Percentiles rank a stretch among this genome's conserved stretches.
Evolutionary conservation across 1,140 invertebrate species (phyloP).

Genomic region (Homarus americanus): DNA sequence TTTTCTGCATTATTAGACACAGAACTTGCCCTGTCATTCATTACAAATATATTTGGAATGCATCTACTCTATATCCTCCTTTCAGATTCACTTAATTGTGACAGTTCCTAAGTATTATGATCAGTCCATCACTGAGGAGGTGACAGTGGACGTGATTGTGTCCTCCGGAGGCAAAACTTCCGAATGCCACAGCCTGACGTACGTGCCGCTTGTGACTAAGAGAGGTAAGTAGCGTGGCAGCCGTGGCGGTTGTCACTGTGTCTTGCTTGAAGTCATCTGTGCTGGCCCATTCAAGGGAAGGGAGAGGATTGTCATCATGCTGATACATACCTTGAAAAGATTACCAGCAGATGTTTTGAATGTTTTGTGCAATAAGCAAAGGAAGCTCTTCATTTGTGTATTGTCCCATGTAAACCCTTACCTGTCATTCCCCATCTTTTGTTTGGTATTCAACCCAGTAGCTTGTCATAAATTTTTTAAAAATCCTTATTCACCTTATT

Average conservation of each 20-base stretch:
- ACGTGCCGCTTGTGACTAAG: slow-evolving; percentile 77
- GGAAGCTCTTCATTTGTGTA: slow-evolving; percentile 43
- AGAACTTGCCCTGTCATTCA: no score
- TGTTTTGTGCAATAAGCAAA: slow-evolving; percentile 21
- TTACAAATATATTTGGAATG: no score
- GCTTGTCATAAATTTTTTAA: slow-evolving; percentile 53
- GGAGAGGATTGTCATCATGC: slow-evolving; percentile 64
- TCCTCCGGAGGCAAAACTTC: slow-evolving; percentile 92
- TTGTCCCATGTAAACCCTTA: slow-evolving; percentile 9
- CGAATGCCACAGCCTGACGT: slow-evolving; percentile 92
- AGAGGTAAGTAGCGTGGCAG: slow-evolving; percentile 50
- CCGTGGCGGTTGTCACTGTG: slow-evolving; percentile 1
- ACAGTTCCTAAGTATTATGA: slow-evolving; percentile 89
- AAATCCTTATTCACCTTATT: slow-evolving; percentile 54
- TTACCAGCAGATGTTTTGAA: slow-evolving; percentile 51
- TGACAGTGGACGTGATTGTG: slow-evolving; percentile 86
- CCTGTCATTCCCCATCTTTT: slow-evolving; percentile 26
- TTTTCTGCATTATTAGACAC: no score
- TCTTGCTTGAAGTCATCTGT: slow-evolving; percentile 63
- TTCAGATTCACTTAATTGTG: slow-evolving; percentile 95
- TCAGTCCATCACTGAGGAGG: slow-evolving; percentile 83
- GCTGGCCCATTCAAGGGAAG: slow-evolving; percentile 72
- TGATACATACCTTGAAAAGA: slow-evolving; percentile 40
- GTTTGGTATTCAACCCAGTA: slow-evolving; percentile 39
- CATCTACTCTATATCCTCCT: slow-evolving; percentile 76